Evolutionary conservation across 2,113 vertebrate species (phyloP), one percentile per base, ranked within the genome.

Genomic region (Rhinolophus sinicus): DNA sequence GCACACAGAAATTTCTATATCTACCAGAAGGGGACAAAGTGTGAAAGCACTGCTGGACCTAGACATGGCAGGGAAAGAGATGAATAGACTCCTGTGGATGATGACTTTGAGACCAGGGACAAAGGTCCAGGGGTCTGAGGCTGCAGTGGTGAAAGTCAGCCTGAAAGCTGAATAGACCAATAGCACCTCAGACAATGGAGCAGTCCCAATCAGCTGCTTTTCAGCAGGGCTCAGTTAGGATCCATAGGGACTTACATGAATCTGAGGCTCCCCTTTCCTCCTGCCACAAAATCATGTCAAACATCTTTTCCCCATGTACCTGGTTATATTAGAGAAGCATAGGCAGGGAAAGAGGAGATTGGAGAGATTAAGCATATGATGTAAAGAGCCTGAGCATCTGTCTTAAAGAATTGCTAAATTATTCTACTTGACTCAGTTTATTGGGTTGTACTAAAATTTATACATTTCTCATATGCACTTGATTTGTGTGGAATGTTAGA

Each of bases 401-500:
- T 22, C 30, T 47, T 1, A 73, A 88, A 76, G 21, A 3, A 52
- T 5, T 75, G n/a, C 35, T 70, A 24, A 64, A 11, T 82, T 88
- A 77, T 38, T 70, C 56, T 38, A 35, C 18, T 76, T 16, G 21
- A 92, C 62, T 93, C 58, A 70, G 35, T 65, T 76, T 87, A 38
- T 26, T 24, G 6, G 10, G 33, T 76, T 86, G 62, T 58, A 58
- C 30, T 54, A 87, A 96, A 84, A 86, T 65, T 21, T 40, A 75
- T 44, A 62, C 22, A 69, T 84, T 93, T 93, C 67, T 86, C 44
- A 94, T 52, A 90, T 88, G 60, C 9, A 65, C 2, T 30, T 88
- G 5, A 3, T 81, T 93, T 92, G 30, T 94, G 58, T 88, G 28
- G 22, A 88, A 96, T 54, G 81, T 67, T 54, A 86, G 56, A 90